A percentile compares a stretch with the other conserved stretches of the same genome.
Evolutionary conservation across 2,888 invertebrate genomes (phyloP).

Genomic region (Drosophila buzzatii): DNA sequence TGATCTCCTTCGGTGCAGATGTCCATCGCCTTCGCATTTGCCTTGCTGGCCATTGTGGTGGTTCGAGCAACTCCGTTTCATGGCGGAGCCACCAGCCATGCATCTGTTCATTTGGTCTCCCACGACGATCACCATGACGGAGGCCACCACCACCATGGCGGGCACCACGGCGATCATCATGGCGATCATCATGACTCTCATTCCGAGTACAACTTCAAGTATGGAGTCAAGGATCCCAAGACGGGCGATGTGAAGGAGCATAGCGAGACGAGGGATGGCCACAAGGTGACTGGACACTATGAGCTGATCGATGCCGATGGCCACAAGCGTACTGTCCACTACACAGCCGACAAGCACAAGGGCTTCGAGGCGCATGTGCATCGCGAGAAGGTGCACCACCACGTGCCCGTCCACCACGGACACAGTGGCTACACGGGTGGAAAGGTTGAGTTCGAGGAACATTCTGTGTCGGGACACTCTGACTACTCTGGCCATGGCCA

Average conservation of each 20-base stretch:
- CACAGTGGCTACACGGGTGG: conserved; percentile 71
- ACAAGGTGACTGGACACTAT: conserved; percentile 79
- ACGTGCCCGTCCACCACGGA: conserved; percentile 59
- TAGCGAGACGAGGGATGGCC: conserved; percentile 73
- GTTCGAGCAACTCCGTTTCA: conserved; percentile 59
- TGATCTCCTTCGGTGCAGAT: conserved; percentile 36
- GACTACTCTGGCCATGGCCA: conserved; percentile 38
- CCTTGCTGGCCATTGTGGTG: conserved; percentile 54
- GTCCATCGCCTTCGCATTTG: conserved; percentile 33
- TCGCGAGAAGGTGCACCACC: conserved; percentile 70
- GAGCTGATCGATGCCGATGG: conserved; percentile 81
- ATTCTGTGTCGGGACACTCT: conserved; percentile 52
- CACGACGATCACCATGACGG: conserved; percentile 62
- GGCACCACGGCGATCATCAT: conserved; percentile 15
- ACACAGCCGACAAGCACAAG: conserved; percentile 79
- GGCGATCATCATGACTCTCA: conserved; percentile 69
- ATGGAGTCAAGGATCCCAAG: conserved; percentile 77
- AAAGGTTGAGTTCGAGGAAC: conserved; percentile 68
- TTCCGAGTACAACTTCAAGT: conserved; percentile 75
- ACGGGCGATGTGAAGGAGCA: conserved; percentile 77
- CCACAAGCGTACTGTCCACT: conserved; percentile 79
- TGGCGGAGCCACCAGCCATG: conserved; percentile 73
- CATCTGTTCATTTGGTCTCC: conserved; percentile 75
- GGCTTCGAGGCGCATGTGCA: conserved; percentile 76
- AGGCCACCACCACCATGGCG: conserved; percentile 44